Conservation (phyloP, 2,113 vertebrate species). For the Elachura formosa region DNA sequence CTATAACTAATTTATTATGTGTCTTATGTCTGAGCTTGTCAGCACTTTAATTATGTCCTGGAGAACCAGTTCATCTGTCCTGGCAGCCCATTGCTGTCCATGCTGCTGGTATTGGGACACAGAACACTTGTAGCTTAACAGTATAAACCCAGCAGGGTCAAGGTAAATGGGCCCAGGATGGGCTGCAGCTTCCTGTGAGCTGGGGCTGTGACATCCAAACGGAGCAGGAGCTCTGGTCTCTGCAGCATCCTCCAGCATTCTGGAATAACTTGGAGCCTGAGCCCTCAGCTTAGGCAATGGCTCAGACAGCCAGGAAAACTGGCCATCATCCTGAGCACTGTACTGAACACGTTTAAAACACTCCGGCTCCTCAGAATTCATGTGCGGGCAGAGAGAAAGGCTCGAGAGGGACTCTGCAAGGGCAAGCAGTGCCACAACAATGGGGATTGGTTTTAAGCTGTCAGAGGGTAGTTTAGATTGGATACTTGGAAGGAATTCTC, state of each 20-base stretch:
- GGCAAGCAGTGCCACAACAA: background rate
- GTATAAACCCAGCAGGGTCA: background rate
- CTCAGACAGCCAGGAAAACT: background rate
- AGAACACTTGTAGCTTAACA: background rate
- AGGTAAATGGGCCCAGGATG: background rate
- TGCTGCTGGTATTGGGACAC: background rate
- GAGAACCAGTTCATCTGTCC: background rate
- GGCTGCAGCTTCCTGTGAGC: background rate
- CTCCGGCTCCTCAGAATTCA: background rate
- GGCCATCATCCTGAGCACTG: background rate
- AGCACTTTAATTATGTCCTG: conserved; percentile 25
- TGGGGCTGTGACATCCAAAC: background rate
- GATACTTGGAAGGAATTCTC: background rate
- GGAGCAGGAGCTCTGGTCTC: background rate
- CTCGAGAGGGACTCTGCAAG: background rate
- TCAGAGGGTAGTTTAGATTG: background rate
- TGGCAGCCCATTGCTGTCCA: background rate
- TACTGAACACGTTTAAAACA: background rate
- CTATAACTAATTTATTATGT: conserved; percentile 38
- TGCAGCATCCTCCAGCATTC: background rate
- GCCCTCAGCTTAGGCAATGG: background rate
- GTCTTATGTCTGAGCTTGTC: background rate
- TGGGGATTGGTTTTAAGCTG: background rate
- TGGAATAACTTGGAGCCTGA: background rate
- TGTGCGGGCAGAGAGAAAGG: background rate